Base-by-base conservation (phyloP, 2,888 invertebrate genomes). In the Notocelia uddmanniana region DNA sequence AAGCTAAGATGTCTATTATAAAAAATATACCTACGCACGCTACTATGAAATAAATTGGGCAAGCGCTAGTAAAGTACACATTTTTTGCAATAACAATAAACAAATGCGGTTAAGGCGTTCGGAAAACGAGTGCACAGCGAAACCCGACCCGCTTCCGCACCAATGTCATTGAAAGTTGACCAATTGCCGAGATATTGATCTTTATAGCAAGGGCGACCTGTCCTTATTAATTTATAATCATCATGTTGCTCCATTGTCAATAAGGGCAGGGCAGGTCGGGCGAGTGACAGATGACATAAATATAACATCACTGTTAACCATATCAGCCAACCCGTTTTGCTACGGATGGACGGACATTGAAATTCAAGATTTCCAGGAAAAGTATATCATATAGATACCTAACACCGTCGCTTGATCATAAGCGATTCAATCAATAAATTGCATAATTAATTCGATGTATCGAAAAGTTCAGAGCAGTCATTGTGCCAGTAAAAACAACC, bases 131-230 rank as follows among this genome's bases (percentile, higher is more conserved):
- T 89, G 86, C 89, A 89, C 85, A 86, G 80, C 76, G 75, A 80
- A 76, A 74, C 74, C 72, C 69, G 67, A 70, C 75, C 73, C 73
- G 76, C 76, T 80, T 78, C 79, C 77, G 77, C 76, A 77, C 78
- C 76, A 90, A 89, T 90, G 90, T 88, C 89, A 85, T 84, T 83
- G 84, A 86, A 85, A 85, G 85, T 87, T 83, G 79, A 81, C 78
- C 72, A 58, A 74, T 66, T 48, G 54, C 26, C 41, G 63, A 74
- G 67, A 74, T 67, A 69, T 69, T 60, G 66, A 70, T 70, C 66
- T 69, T 67, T 41, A 67, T 54, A 41, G 62, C 71, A 68, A 74
- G 63, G 68, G 69, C 63, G 62, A 54, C 48, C 41, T 67, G 62
- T 71, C 74, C 71, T 71, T 68, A 62, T 62, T 62, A 48, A 72